phyloP scores from a whole-genome alignment of 2,888 invertebrate species.

The Drosophila prolongata region DNA sequence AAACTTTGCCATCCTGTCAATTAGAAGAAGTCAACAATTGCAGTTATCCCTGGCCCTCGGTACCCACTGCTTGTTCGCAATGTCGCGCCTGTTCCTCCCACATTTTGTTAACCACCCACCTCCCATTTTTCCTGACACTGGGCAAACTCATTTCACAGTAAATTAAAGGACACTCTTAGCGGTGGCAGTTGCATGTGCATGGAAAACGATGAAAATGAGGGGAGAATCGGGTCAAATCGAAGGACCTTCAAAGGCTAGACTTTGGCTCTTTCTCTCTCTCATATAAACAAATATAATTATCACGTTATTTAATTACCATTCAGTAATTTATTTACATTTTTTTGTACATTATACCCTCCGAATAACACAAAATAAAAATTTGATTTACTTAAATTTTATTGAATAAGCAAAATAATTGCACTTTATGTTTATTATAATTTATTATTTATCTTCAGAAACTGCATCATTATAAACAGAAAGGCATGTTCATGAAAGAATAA shows the following conservation, averaged over 20 bases:
- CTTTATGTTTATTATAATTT: no score
- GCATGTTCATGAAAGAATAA: no score
- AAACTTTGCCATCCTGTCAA: slow-evolving; percentile 59
- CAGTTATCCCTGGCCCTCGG: slow-evolving; percentile 19
- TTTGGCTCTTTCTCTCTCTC: not conserved
- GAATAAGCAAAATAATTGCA: no score
- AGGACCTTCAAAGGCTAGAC: slow-evolving; percentile 9
- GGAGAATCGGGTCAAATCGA: slow-evolving; percentile 23
- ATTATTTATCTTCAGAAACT: no score
- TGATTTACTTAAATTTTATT: no score
- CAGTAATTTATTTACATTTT: no score
- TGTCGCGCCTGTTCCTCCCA: not conserved
- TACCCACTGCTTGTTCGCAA: not conserved
- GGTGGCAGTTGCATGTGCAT: slow-evolving; percentile 21
- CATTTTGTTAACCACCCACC: not conserved
- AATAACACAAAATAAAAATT: no score
- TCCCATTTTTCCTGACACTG: slow-evolving; percentile 15
- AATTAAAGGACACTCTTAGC: slow-evolving; percentile 32
- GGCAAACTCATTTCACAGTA: slow-evolving; percentile 37
- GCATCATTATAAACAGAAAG: no score
- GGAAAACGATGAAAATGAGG: not conserved
- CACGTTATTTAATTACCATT: no score
- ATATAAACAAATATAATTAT: no score
- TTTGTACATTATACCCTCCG: no score
- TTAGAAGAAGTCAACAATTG: slow-evolving; percentile 50